A percentile compares a stretch with the other conserved stretches of the same genome.
These are phyloP conservation scores for Nasonia oneida DNA, from an alignment of 2,888 invertebrate genomes.

Conservation along the genomic window DNA sequence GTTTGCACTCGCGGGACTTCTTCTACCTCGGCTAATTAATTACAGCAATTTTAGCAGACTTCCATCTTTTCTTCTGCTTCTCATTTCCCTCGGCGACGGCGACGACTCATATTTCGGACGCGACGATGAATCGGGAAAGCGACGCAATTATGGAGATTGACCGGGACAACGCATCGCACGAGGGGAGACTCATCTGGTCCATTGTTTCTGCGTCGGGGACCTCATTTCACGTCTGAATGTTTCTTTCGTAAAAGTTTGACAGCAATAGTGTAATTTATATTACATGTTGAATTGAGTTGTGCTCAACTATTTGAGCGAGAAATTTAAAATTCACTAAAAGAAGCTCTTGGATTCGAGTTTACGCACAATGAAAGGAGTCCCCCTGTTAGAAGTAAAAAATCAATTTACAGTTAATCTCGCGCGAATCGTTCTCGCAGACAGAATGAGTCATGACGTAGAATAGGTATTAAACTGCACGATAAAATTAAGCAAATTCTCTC, in stretches of 20 bases:
- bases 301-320: no score
- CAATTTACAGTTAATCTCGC: not conserved
- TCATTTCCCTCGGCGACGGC: slow-evolving; percentile 43
- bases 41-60: slow-evolving; percentile 30
- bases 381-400: not conserved
- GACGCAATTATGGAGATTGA: slow-evolving; percentile 61
- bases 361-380: not conserved
- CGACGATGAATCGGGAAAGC: slow-evolving; percentile 40
- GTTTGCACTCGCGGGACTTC: slow-evolving; percentile 29
- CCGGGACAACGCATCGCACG: slow-evolving; percentile 24
- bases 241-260: no score
- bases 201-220: not conserved
- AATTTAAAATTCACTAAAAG: no score
- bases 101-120: slow-evolving; percentile 25
- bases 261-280: not conserved
- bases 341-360: no score
- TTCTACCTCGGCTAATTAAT: slow-evolving; percentile 48
- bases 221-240: no score
- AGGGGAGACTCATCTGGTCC: not conserved
- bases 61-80: slow-evolving; percentile 19
- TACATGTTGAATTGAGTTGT: not conserved
- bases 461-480: not conserved
- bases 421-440: not conserved
- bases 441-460: not conserved
- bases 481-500: not conserved